Evolutionary conservation across 2,113 vertebrate genomes (phyloP), one percentile per base, ranked within the genome.

Genomic region (Myotis yumanensis): DNA sequence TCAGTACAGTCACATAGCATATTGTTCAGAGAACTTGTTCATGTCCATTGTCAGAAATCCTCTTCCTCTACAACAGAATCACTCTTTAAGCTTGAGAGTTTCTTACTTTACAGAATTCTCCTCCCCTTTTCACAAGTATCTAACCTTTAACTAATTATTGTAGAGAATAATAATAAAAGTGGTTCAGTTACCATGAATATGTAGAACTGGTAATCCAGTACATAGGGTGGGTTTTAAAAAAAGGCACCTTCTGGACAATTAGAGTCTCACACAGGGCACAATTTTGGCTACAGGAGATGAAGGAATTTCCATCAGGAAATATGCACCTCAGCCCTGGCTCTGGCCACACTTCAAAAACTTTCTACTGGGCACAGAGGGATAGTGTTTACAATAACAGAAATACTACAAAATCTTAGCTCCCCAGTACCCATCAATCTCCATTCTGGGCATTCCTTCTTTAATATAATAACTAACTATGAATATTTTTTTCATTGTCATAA

Each of bases 391-490:
- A 82, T 8, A 59, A 72, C 40, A 82, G 2, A 86, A 64, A 89
- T 30, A 11, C 25, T 57, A 52, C 15, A n/a, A 83, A 79, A 75
- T 0, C 7, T 68, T 68, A 71, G 54, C 20, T 81, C 54, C 17
- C 15, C 16, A 83, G 37, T n/a, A 37, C 22, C 52, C 23, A 28
- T 79, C 46, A 7, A 43, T 91, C 71, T 85, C n/a, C n/a, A 28
- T 48, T 91, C 68, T 92, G 64, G 54, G 91, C 90, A 75, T n/a
- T 12, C 4, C 48, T 87, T n/a, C 18, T 66, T 76, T 89, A 90
- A 51, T 52, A 64, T n/a, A 80, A 89, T 10, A 89, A 62, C 32
- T 28, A 68, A 11, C 54, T 77, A 22, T 43, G 22, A 68, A n/a
- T 48, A 51, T 48, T 57, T 46, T 69, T 81, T 51, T 40, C 37